Evolutionary conservation across 2,113 vertebrate genomes (phyloP).

Genomic region (Mola mola): DNA sequence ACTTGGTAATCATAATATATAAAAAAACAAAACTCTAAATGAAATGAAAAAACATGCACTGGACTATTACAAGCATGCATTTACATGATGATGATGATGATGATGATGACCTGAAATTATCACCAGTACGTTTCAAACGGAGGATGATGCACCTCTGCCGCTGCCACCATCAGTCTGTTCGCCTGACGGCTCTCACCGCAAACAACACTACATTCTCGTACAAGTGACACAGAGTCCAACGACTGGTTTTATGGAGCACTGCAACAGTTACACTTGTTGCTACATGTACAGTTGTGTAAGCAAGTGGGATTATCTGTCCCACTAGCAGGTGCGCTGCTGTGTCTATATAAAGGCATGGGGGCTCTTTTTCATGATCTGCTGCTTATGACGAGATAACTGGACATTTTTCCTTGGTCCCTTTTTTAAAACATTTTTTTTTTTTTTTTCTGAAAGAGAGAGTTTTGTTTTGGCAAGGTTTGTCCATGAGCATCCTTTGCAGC

Average conservation of each 20-base stretch:
- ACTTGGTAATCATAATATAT: constrained; percentile 71
- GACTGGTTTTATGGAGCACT: constrained; percentile 37
- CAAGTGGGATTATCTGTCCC: constrained; percentile 61
- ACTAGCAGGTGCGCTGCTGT: constrained; percentile 25
- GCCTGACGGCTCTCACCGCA: constrained; percentile 22
- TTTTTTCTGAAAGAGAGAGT: constrained; percentile 40
- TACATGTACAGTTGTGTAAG: constrained; percentile 78
- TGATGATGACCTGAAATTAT: constrained; percentile 74
- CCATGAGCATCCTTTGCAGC: constrained; percentile 69
- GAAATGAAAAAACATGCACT: constrained; percentile 77
- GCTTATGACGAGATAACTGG: constrained; percentile 52
- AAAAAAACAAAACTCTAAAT: constrained; percentile 52
- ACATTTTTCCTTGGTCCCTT: constrained; percentile 53
- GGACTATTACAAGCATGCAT: constrained; percentile 83
- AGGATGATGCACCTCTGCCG: constrained; percentile 38
- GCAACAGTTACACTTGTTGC: constrained; percentile 70
- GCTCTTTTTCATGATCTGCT: constrained; percentile 46
- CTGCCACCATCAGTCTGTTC: constrained; percentile 5
- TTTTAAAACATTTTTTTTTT: constrained; percentile 11
- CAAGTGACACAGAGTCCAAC: constrained; percentile 62
- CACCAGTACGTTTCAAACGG: constrained; percentile 61
- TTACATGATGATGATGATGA: constrained; percentile 80
- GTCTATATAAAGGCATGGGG: constrained; percentile 33
- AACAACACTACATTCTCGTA: constrained; percentile 74
- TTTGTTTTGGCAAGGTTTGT: constrained; percentile 64